Conservation (phyloP, 2,888 invertebrate genomes). For the Phalera bucephala region DNA sequence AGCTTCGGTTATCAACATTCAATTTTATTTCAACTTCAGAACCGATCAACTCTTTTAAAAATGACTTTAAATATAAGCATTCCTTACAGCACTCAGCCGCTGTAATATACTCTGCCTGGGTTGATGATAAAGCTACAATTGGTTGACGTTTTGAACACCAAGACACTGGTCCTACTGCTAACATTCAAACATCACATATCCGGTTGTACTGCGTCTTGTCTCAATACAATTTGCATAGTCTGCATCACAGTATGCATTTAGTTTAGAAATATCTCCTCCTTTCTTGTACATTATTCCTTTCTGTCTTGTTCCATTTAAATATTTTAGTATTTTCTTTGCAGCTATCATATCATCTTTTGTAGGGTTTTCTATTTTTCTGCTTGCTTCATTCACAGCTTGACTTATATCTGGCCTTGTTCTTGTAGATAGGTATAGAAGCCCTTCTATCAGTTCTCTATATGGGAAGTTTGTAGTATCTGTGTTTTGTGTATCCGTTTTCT, state of each 20-base stretch:
- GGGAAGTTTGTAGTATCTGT: neutral
- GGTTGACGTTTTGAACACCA: slow-evolving; percentile 34
- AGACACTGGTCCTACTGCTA: slow-evolving; percentile 3
- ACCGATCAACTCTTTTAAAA: neutral
- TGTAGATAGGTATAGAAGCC: slow-evolving; percentile 13
- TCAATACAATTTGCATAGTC: neutral
- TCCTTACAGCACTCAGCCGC: slow-evolving; percentile 4
- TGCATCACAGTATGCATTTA: slow-evolving; percentile 3
- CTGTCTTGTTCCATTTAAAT: neutral
- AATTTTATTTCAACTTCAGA: neutral
- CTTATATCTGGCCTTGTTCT: slow-evolving; percentile 6
- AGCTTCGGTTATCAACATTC: slow-evolving; percentile 16
- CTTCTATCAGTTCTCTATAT: slow-evolving; percentile 1
- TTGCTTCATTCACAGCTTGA: slow-evolving; percentile 3
- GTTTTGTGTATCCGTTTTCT: neutral
- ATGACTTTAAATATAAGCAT: slow-evolving; percentile 1
- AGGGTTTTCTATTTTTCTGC: slow-evolving; percentile 4
- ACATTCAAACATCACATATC: slow-evolving; percentile 2
- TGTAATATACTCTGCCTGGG: slow-evolving; percentile 1
- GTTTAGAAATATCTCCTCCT: neutral
- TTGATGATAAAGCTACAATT: slow-evolving; percentile 26
- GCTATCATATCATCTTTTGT: neutral
- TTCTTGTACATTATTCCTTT: slow-evolving; percentile 2
- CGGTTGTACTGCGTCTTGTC: slow-evolving; percentile 5
- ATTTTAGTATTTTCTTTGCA: slow-evolving; percentile 3